Base-by-base conservation (phyloP, 2,888 invertebrate genomes). In the Clivina fossor region DNA sequence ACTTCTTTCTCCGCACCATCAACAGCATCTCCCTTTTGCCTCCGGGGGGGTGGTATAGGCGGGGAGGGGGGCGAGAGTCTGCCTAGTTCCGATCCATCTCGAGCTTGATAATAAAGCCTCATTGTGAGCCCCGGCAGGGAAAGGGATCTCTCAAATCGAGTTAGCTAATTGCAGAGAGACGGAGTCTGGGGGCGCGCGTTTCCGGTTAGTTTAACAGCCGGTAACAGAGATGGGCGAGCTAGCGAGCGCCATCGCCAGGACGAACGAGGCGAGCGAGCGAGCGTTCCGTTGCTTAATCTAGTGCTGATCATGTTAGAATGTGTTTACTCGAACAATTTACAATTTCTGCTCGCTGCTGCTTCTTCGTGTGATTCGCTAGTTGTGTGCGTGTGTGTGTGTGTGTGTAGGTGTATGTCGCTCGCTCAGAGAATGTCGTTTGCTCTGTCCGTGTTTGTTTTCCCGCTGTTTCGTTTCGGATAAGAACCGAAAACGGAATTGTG, bases 291-390 rank as follows among this genome's bases (percentile, higher is more conserved):
- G 69, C 71, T 71, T 73, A 74, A 74, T 74, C 72, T 72, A 71
- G 72, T 73, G 72, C 73, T 74, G 74, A 74, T 74, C 74, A 74
- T 74, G 73, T 73, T 74, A 73, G 74, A 73, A 73, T 74, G 72
- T 74, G 73, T 74, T 74, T 73, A 71, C 73, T 70, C 69, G 71
- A 68, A 71, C 71, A 74, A 73, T 74, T 73, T 74, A 72, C 72
- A 74, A 72, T 73, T 69, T 69, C 68, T 71, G n/a, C n/a, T n/a
- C n/a, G n/a, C n/a, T n/a, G n/a, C n/a, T n/a, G n/a, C n/a, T n/a
- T n/a, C 71, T 69, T 69, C 71, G 69, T 67, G 66, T 67, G 62
- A 68, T 67, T 68, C 66, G 67, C 67, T 71, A 71, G 71, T 69
- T 70, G 71, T 68, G 64, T 61, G 61, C 65, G 63, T 63, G n/a